Percentiles rank a stretch among this genome's conserved stretches.
Conservation (phyloP, 2,888 invertebrate genomes). For the Willowsia nigromaculata region DNA sequence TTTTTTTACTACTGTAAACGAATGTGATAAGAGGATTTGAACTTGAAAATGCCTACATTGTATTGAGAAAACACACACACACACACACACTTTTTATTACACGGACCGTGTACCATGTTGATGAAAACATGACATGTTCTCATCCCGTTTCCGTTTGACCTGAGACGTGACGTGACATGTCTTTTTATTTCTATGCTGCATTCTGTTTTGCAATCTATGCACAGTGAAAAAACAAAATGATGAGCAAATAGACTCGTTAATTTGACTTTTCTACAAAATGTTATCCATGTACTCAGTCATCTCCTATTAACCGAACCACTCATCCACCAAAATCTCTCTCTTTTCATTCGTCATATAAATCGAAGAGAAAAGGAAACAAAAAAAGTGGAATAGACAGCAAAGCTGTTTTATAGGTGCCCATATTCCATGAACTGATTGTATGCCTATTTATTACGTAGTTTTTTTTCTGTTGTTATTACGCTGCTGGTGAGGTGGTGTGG, state of each 20-base stretch:
- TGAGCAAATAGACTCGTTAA: neutral
- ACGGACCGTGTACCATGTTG: constrained; percentile 12
- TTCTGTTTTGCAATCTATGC: neutral
- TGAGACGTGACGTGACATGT: too few relatives aligned
- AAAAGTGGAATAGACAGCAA: too few relatives aligned
- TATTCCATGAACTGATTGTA: neutral
- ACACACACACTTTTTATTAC: too few relatives aligned
- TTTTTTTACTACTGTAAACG: neutral
- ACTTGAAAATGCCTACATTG: too few relatives aligned
- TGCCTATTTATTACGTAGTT: neutral
- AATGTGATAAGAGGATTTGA: too few relatives aligned
- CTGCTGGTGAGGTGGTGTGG: neutral
- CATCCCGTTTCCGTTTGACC: constrained; percentile 45
- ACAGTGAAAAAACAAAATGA: neutral
- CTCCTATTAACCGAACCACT: neutral
- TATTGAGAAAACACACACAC: too few relatives aligned
- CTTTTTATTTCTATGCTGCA: neutral
- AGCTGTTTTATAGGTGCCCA: too few relatives aligned
- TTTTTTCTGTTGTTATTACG: neutral
- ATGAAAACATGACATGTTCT: neutral
- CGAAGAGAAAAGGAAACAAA: too few relatives aligned
- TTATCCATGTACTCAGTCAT: neutral
- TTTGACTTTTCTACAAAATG: neutral
- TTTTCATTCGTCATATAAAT: too few relatives aligned
- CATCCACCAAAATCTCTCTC: neutral